Evolutionary conservation across 37 sponge, comb jelly and placozoan genomes (phyloP), one percentile per base, ranked within the genome.

Genomic region (Corticium candelabrum): DNA sequence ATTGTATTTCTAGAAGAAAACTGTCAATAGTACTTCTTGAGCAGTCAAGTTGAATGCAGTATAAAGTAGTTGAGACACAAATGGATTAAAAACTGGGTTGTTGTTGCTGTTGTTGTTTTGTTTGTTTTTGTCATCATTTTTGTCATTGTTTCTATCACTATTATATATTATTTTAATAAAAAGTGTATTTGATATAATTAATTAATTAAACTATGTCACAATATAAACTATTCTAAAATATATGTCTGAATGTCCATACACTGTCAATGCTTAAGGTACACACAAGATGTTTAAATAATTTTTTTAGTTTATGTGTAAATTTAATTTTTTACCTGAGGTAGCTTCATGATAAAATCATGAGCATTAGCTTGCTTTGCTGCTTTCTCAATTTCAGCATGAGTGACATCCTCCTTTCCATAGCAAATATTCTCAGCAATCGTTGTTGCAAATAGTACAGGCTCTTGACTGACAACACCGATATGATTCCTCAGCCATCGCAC

Each of bases 381-480:
- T 15, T 43, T 77, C 41, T 75, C 62, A 1, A 98, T 88, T 40
- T 94, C 88, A 2, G 83, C 92, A 82, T 80, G 79, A 34, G 89
- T 84, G 33, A 87, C 95, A 38, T 77, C 83, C 62, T 78, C 81
- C 31, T 80, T 76, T 0, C 96, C 96, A 50, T 86, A 90, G n/a
- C 78, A 34, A 62, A 82, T 82, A 38, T 82, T 82, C 72, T 82
- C 83, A 39, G 40, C 72, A 39, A 82, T 82, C 2, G 78, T 93
- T 75, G 77, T 90, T 81, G 83, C 84, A 43, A 41, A 82, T 79
- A 78, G 88, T 81, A 50, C 69, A 35, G 62, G 80, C 76, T 50
- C 90, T 77, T 97, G 99, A 41, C 88, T 80, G 72, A 97, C 99
- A 0, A 97, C 82, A 1, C 99, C 99, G 41, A 94, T 85, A 68